Conservation (phyloP, 2,888 invertebrate genomes). For the Odontomyia ornata region DNA sequence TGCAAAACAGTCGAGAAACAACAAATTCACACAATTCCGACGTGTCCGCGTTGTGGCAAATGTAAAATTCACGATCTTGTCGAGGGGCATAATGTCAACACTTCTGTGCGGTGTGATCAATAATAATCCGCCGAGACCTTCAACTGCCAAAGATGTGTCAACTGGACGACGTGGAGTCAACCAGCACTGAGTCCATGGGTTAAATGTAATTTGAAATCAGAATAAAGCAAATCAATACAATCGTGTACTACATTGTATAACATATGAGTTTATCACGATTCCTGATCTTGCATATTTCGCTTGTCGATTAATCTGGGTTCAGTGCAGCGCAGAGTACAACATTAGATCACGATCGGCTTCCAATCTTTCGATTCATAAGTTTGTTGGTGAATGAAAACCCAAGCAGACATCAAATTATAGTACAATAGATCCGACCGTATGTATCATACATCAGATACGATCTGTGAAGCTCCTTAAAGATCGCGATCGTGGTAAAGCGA, state of each 20-base stretch:
- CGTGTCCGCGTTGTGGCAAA: neutral
- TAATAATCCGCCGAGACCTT: slow-evolving; percentile 28
- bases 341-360: slow-evolving; percentile 33
- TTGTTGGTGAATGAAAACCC: slow-evolving; percentile 44
- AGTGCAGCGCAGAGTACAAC: neutral
- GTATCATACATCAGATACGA: neutral
- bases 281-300: slow-evolving; percentile 18
- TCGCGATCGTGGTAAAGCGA: neutral
- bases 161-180: neutral
- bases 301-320: neutral
- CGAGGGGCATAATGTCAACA: slow-evolving; percentile 42
- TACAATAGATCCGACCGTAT: too few relatives aligned
- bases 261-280: slow-evolving; percentile 27
- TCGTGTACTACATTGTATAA: slow-evolving; percentile 31
- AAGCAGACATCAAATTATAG: too few relatives aligned
- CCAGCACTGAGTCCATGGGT: neutral
- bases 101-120: slow-evolving; percentile 5
- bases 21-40: slow-evolving; percentile 6
- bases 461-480: neutral
- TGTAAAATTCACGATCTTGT: slow-evolving; percentile 27
- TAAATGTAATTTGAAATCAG: slow-evolving; percentile 23
- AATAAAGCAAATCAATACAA: slow-evolving; percentile 28
- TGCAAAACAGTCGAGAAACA: slow-evolving; percentile 16
- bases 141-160: slow-evolving; percentile 42
- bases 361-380: slow-evolving; percentile 47